Base-by-base conservation (phyloP, 2,888 invertebrate species). In the Microctonus brassicae region DNA sequence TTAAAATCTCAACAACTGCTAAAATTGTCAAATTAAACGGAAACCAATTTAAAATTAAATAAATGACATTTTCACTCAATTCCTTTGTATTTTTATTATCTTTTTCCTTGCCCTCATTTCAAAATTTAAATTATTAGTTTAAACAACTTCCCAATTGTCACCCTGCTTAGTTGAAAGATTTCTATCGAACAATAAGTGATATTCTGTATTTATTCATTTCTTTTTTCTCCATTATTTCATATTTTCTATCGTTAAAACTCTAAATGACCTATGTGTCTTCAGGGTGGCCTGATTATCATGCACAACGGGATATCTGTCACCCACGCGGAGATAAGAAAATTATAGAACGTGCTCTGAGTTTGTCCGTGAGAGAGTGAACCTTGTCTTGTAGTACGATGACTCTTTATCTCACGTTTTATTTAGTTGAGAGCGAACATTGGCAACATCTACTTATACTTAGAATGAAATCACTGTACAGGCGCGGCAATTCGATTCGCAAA, bases 291-390 rank as follows among this genome's bases (percentile, higher is more conserved):
- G 65, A 66, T 66, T 66, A 53, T 66, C 55, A 66, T 66, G 55
- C 53, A 55, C 65, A 66, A 66, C 65, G 65, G 65, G 29, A 66
- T 66, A 66, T 66, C 65, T 66, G 65, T 66, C 65, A 66, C 65
- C 65, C 65, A 66, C 65, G 65, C 65, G 24, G 17, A 66, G 65
- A 66, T 66, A 66, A 66, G 65, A 66, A 66, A 66, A 66, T 66
- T 66, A 66, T 66, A 66, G 65, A 66, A 66, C 65, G 65, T 66
- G 57, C 65, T 24, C n/a, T 34, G n/a, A 20, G 36, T 34, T 22
- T 53, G 20, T 36, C 53, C 55, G 55, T 53, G 65, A 66, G 65
- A 66, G 53, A 22, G 24, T 66, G 53, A 66, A 55, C 55, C 24
- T 29, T 36, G 65, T 64, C 52, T 20, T 26, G 24, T 7, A 34